Evolutionary conservation across 2,797 vertebrate species (phyloP), one percentile per base, ranked within the genome.

Genomic region (Australoheros facetus): DNA sequence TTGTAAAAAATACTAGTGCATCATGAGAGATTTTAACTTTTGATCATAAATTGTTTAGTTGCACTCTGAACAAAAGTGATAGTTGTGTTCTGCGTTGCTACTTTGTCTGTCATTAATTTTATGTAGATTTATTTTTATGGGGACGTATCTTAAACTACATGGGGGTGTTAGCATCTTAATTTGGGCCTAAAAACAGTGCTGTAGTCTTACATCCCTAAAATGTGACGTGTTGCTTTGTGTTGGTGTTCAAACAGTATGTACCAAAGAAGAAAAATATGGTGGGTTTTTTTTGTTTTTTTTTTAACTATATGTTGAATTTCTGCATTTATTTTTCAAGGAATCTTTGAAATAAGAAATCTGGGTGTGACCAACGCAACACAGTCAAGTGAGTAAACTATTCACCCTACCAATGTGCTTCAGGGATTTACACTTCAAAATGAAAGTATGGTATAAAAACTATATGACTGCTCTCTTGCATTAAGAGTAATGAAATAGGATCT

Each of bases 381-480:
- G 81, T 85, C 21, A 56, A 84, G 85, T 78, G 69, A n/a, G 62
- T 82, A 21, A 89, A 75, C 53, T 83, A 72, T 87, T 85, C 86
- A 90, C 66, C 51, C 58, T 71, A n/a, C 37, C 87, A 84, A 83
- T 93, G 88, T 84, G 64, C 70, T 76, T 85, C 79, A 85, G 72
- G 74, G 87, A 81, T 83, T 84, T 75, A 48, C 51, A n/a, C 71
- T 59, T 48, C 13, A 51, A 85, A 85, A 56, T 82, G 23, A 72
- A 78, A 80, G 53, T 19, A 21, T 55, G n/a, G 19, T 75, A 26
- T 79, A 62, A 56, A 69, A 51, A n/a, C 64, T 30, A 69, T 23
- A 30, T 26, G 56, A 48, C 62, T 21, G 23, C 39, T 74, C 71
- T 30, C 55, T 42, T 59, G 48, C 14, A 71, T 69, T 12, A 11